phyloP scores from a whole-genome alignment of 2,113 vertebrate species.

The Mobula birostris region DNA sequence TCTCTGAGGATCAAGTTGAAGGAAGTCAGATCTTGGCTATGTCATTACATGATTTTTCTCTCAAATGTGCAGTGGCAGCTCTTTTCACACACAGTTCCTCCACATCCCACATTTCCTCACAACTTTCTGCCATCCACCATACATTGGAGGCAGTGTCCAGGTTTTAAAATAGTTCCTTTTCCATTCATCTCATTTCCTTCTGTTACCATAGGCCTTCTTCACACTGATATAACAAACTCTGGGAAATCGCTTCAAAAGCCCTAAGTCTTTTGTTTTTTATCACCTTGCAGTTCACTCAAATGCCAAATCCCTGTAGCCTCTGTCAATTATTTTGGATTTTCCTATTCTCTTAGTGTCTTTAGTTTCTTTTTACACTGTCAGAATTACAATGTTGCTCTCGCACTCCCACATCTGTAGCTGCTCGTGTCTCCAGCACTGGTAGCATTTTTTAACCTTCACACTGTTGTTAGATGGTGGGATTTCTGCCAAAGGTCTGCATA shows the following conservation, averaged over 20 bases:
- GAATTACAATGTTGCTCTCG: neutral
- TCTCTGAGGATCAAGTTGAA: neutral
- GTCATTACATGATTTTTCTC: neutral
- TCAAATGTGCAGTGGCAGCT: neutral
- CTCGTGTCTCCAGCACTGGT: too few species aligned
- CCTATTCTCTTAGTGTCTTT: neutral
- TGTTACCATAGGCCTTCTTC: neutral
- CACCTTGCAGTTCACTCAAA: neutral
- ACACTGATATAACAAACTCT: neutral
- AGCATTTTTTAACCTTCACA: neutral
- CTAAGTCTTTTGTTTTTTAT: neutral
- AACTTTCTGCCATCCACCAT: neutral
- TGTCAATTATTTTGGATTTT: neutral
- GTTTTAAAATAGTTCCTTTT: too few species aligned
- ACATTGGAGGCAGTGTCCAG: neutral
- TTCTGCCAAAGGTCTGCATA: neutral
- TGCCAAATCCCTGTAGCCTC: neutral
- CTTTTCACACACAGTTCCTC: neutral
- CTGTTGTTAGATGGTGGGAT: neutral
- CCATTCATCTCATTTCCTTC: neutral
- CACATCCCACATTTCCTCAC: too few species aligned
- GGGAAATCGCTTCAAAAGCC: neutral
- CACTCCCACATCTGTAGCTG: neutral
- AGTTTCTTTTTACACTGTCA: neutral
- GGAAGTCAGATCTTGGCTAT: neutral